Evolutionary conservation across 1,140 invertebrate species (phyloP), one percentile per base, ranked within the genome.

Genomic region (Heliconius eleuchia): DNA sequence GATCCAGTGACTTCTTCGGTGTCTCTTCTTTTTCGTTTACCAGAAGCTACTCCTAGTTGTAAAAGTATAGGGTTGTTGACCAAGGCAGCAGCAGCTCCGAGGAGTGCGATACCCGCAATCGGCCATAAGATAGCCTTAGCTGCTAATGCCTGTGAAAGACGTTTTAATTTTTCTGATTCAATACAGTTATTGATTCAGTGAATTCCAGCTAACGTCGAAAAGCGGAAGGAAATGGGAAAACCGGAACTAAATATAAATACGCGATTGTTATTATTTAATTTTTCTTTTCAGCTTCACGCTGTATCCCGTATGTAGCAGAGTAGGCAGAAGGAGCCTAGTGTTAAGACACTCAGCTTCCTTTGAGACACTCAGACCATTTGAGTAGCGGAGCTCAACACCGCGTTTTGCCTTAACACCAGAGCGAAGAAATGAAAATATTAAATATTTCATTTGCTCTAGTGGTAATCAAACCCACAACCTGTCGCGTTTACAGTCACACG

Each of bases 21-120:
- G 39, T 94, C 89, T 74, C 93, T 88, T 87, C 88, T 91, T 78
- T 86, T 87, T 74, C 91, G 83, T 84, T 87, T 88, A 9, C 96
- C 96, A 3, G 96, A 95, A 13, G 97, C 94, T 6, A 97, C 96
- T 72, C 97, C 97, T 46, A 98, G 94, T 87, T 97, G 97, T 8
- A 98, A 89, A 18, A 98, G 95, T 46, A 97, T 95, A 2, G 97
- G 97, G 92, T 97, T 97, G 72, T 96, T 96, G 55, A 97, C 96
- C 55, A 97, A 91, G 5, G 97, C 96, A 30, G 97, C 97, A 1
- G 97, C 97, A 8, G 97, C 97, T 30, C 97, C 97, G 39, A 98
- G 95, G 13, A 98, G 92, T 2, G 97, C 97, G 13, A 97, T 96
- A 50, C 97, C 97, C 13, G 97, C 97, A 80, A 98, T 91, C 0